Evolutionary conservation across 2,888 invertebrate genomes (phyloP).

Genomic region (Hypomecis punctinalis): DNA sequence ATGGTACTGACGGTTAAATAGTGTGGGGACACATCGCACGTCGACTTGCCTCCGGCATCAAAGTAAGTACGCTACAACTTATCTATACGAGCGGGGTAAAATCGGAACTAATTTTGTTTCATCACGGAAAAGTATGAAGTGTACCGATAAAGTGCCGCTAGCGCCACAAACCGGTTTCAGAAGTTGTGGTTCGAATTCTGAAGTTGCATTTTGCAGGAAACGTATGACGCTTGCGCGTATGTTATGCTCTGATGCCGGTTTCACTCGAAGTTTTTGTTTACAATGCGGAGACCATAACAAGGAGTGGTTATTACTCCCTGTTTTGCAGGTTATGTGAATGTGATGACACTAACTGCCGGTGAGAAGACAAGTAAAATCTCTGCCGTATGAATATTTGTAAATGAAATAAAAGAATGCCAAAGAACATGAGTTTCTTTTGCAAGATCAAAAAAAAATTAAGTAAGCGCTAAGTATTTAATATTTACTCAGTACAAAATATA

Average conservation of each 20-base stretch:
- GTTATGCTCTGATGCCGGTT: constrained; percentile 40
- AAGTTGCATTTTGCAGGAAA: constrained; percentile 53
- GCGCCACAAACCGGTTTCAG: background rate
- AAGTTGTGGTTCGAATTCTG: constrained; percentile 30
- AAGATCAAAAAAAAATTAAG: no score
- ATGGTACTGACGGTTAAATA: constrained; percentile 58
- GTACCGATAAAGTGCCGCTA: constrained; percentile 3
- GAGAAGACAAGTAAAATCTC: background rate
- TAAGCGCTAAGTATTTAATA: no score
- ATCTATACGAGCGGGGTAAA: background rate
- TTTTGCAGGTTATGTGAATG: background rate
- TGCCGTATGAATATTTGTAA: background rate
- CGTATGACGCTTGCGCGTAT: constrained; percentile 55
- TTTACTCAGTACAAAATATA: no score
- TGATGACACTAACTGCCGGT: background rate
- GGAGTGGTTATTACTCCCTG: background rate
- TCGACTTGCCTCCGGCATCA: constrained; percentile 32
- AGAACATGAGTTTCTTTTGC: no score
- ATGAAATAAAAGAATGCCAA: background rate
- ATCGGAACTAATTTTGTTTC: background rate
- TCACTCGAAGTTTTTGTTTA: constrained; percentile 44
- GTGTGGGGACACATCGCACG: constrained; percentile 47
- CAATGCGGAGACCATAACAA: constrained; percentile 11
- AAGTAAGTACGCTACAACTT: background rate
- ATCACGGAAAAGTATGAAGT: background rate